These are phyloP conservation scores for Hydrocynus forskahlii DNA, from an alignment of 2,797 vertebrate genomes.

Conservation along the genomic window DNA sequence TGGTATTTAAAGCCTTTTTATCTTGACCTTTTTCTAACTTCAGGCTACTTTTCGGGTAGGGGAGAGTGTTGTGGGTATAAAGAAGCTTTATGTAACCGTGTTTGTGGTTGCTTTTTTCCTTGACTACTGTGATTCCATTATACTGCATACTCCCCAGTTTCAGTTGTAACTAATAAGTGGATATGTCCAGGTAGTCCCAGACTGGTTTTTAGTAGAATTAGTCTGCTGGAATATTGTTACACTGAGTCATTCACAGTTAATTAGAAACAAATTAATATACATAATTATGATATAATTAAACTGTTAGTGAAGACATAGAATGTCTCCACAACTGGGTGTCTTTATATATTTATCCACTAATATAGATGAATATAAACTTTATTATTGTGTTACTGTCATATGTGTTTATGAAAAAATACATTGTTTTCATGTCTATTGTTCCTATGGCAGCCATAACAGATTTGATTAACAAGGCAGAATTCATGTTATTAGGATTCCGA, in stretches of 20 bases:
- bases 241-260: constrained; percentile 37
- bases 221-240: constrained; percentile 37
- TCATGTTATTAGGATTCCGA: not conserved
- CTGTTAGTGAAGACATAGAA: constrained; percentile 25
- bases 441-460: not conserved
- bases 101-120: constrained; percentile 42
- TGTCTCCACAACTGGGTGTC: constrained; percentile 17
- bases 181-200: constrained; percentile 26
- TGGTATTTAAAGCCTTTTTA: constrained; percentile 73
- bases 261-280: constrained; percentile 43
- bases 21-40: constrained; percentile 68
- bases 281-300: constrained; percentile 43
- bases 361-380: too few species aligned
- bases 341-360: not conserved
- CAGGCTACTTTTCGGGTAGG: constrained; percentile 51
- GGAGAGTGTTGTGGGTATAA: constrained; percentile 57
- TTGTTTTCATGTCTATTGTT: not conserved
- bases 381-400: not conserved
- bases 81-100: constrained; percentile 49
- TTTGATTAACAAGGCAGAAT: not conserved
- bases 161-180: constrained; percentile 46
- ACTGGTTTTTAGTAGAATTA: constrained; percentile 35
- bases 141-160: constrained; percentile 3
- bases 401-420: not conserved
- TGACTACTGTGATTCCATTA: constrained; percentile 19